Conservation (phyloP, 2,888 invertebrate species). For the Himalopsyche tibetana region DNA sequence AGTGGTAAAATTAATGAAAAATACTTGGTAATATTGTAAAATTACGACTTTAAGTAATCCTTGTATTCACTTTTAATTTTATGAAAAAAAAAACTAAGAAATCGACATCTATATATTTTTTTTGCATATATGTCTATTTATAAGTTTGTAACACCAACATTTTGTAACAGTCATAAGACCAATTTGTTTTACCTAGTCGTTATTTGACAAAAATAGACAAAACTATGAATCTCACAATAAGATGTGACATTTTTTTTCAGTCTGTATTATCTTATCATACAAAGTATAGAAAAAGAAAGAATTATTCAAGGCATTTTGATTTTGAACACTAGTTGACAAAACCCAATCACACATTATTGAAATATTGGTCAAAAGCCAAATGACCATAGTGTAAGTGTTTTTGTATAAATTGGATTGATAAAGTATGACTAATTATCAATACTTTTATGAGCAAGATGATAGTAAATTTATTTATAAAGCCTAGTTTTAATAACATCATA, state of each 20-base stretch:
- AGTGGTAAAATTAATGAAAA: conserved; percentile 3
- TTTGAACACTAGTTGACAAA: background rate
- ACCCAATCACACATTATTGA: conserved; percentile 2
- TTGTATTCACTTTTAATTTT: conserved; percentile 1
- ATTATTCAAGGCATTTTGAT: conserved; percentile 4
- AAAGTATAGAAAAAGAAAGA: conserved; percentile 33
- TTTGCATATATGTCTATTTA: conserved; percentile 1
- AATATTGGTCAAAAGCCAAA: conserved; percentile 8
- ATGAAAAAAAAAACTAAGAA: background rate
- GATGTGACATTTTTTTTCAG: background rate
- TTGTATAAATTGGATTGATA: conserved; percentile 6
- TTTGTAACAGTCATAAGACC: conserved; percentile 14
- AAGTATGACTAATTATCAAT: conserved; percentile 13
- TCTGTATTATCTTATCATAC: conserved; percentile 24
- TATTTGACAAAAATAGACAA: conserved; percentile 34
- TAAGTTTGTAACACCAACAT: conserved; percentile 24
- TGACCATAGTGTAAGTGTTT: background rate
- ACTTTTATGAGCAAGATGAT: conserved; percentile 22
- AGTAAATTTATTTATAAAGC: conserved; percentile 2
- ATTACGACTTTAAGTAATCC: background rate
- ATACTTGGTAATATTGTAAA: conserved; percentile 11
- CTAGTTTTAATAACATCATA: background rate
- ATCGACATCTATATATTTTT: background rate
- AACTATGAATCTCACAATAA: conserved; percentile 11
- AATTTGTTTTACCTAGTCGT: conserved; percentile 26